Conservation (phyloP, 2,888 invertebrate genomes). For the Enchytraeus crypticus region DNA sequence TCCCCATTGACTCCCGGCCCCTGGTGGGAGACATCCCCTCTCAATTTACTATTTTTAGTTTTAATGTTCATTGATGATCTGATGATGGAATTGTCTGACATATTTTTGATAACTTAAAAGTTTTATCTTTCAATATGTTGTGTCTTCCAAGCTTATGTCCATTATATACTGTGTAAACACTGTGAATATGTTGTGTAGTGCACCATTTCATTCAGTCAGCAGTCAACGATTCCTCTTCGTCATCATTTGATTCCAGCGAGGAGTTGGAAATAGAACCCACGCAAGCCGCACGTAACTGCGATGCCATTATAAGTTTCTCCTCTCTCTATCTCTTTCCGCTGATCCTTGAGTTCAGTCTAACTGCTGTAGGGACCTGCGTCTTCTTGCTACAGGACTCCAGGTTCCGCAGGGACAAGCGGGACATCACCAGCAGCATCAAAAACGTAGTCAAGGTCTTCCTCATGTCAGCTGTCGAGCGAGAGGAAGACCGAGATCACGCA, state of each 20-base stretch:
- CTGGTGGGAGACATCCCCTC: too few relatives aligned
- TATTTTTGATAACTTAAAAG: too few relatives aligned
- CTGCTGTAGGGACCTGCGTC: conserved; percentile 86
- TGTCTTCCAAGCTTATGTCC: too few relatives aligned
- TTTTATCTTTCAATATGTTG: too few relatives aligned
- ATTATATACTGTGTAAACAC: too few relatives aligned
- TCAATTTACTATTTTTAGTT: too few relatives aligned
- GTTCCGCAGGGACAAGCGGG: background rate
- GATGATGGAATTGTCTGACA: too few relatives aligned
- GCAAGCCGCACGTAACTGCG: conserved; percentile 4
- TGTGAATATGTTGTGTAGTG: too few relatives aligned
- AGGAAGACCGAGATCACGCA: conserved; percentile 20
- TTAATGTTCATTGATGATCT: too few relatives aligned
- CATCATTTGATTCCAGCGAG: too few relatives aligned
- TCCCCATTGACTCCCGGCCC: too few relatives aligned
- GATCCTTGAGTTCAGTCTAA: conserved; percentile 86
- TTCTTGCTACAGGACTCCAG: conserved; percentile 2
- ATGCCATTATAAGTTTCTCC: background rate
- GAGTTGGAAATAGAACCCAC: too few relatives aligned
- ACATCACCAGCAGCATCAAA: conserved; percentile 55
- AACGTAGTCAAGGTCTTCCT: conserved; percentile 63
- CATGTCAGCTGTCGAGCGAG: background rate
- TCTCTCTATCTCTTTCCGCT: conserved; percentile 84
- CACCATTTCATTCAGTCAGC: conserved; percentile 1
- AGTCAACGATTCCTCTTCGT: background rate